Evolutionary conservation across 1,140 invertebrate genomes (phyloP).

Genomic region (Stenopsyche tienmushanensis): DNA sequence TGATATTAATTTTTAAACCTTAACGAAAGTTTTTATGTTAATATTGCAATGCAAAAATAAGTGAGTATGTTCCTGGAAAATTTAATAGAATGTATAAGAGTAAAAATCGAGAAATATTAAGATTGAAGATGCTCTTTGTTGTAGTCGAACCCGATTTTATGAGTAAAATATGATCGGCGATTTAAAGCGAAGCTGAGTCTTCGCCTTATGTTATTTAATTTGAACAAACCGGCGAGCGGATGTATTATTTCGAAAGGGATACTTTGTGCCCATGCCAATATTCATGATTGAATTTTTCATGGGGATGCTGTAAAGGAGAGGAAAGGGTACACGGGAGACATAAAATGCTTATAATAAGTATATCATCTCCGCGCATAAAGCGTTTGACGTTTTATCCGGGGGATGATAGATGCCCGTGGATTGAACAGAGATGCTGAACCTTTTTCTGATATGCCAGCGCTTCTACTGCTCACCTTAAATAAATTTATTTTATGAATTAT

Average conservation of each 20-base stretch:
- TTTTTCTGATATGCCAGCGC: slow-evolving; percentile 20
- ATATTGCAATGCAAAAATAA: no score
- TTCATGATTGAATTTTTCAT: slow-evolving; percentile 43
- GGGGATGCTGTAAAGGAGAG: slow-evolving; percentile 31
- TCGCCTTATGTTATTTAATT: no score
- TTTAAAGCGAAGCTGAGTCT: no score
- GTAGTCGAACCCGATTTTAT: no score
- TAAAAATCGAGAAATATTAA: no score
- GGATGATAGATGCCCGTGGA: slow-evolving; percentile 42
- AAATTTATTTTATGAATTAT: slow-evolving; percentile 20
- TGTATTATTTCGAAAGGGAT: not conserved
- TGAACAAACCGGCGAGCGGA: not conserved
- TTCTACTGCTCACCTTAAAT: slow-evolving; percentile 7
- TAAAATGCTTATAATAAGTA: slow-evolving; percentile 41
- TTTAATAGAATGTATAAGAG: no score
- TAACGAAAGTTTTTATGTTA: no score
- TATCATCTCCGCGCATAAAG: slow-evolving; percentile 38
- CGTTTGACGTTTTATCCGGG: slow-evolving; percentile 41
- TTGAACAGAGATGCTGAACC: slow-evolving; percentile 30
- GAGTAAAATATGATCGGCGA: no score
- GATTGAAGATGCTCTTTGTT: no score
- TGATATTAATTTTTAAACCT: no score
- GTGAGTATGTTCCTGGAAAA: no score
- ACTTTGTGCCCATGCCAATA: slow-evolving; percentile 31
- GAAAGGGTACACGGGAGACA: slow-evolving; percentile 37